These are phyloP conservation scores for Heliconius charithonia DNA, from an alignment of 2,888 invertebrate genomes.

Conservation along the genomic window DNA sequence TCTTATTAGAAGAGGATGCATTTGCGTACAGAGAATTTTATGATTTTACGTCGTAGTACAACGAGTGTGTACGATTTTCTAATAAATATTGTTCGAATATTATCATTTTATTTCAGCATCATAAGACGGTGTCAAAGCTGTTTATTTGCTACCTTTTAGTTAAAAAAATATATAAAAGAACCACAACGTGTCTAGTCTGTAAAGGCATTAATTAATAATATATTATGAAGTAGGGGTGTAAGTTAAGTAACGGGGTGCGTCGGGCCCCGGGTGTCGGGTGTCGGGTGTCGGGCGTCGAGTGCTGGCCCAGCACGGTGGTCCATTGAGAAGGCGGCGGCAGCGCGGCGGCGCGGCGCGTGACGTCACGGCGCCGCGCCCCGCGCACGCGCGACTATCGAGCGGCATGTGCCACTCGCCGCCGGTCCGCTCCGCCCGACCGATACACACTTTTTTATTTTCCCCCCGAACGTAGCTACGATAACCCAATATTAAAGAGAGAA, in stretches of 20 bases:
- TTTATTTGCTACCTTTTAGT: neutral
- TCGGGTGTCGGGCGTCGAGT: constrained; percentile 45
- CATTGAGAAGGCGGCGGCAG: constrained; percentile 58
- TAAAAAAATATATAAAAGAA: neutral
- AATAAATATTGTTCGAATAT: neutral
- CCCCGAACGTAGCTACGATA: constrained; percentile 67
- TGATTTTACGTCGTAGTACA: neutral
- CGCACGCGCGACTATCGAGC: constrained; percentile 82
- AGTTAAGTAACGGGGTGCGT: constrained; percentile 52
- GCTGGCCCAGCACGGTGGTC: constrained; percentile 49
- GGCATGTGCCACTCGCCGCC: constrained; percentile 79
- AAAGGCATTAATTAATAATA: constrained; percentile 54
- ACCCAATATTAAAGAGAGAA: constrained; percentile 60
- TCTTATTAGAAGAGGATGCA: constrained; percentile 41
- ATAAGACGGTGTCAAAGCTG: neutral
- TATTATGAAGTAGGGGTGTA: constrained; percentile 52
- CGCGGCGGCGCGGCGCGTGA: constrained; percentile 72
- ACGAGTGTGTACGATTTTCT: neutral
- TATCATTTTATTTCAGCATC: neutral
- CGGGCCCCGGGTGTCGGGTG: neutral
- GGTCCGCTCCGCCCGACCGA: constrained; percentile 76
- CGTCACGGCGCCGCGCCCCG: constrained; percentile 70
- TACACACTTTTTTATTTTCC: constrained; percentile 79
- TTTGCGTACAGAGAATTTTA: constrained; percentile 41
- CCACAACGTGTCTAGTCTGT: constrained; percentile 20